Evolutionary conservation across 2,888 invertebrate species (phyloP), one percentile per base, ranked within the genome.

Genomic region (Xanthia icteritia): DNA sequence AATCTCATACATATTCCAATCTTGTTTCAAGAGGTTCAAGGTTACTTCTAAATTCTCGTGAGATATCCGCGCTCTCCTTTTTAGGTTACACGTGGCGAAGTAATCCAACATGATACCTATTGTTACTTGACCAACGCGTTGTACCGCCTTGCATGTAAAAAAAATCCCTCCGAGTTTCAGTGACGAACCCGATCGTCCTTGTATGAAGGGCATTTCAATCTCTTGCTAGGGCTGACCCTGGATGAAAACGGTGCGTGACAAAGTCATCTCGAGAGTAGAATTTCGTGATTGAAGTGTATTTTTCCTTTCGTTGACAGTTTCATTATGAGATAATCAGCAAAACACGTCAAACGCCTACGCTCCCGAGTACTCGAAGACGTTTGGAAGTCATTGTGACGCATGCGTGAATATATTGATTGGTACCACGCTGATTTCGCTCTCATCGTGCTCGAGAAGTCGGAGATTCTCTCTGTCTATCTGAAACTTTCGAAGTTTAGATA

Each of bases 371-470:
- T 80, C 81, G 84, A 90, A 91, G 91, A 91, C 89, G 85, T 87
- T 90, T 88, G 56, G 81, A 88, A 88, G 90, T 88, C 89, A 90
- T 90, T 84, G 86, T 91, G 93, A 95, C 96, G 96, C 96, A 96
- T 96, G 96, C 96, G 96, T 94, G 92, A 93, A 91, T 90, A 87
- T 96, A 96, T 96, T 95, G 96, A 96, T 96, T 94, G 90, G 89
- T 91, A 88, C 91, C 90, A 88, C 89, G 92, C 91, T 91, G 93
- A 94, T 93, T 93, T 91, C 90, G 88, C 91, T 91, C 90, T 90
- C 89, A 83, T 82, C 85, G 86, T 87, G 85, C 88, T 91, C 87
- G 31, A 31, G 31, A 31, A 31, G 31, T 89, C 81, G 78, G 85
- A 88, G 85, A 86, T 83, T 83, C 73, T 83, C 76, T 69, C 68